Conservation (phyloP, 2,888 invertebrate species). For the Dastarcus helophoroides region DNA sequence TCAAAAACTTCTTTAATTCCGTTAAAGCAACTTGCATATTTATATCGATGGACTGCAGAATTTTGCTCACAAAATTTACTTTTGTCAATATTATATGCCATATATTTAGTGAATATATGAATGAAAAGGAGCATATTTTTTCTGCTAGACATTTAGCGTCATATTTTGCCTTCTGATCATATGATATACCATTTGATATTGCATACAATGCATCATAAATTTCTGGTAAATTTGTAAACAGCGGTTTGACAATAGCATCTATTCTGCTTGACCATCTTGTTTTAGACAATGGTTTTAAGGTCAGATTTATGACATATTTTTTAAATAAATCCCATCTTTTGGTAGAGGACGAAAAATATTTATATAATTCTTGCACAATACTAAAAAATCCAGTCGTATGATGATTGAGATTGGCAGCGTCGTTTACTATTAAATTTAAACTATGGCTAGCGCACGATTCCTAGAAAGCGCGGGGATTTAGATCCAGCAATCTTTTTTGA, state of each 20-base stretch:
- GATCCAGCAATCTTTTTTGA: conserved; percentile 15
- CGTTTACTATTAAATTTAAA: conserved; percentile 21
- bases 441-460: conserved; percentile 20
- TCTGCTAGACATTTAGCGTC: no score
- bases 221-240: conserved; percentile 1
- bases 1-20: no score
- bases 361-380: conserved; percentile 19
- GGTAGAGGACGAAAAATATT: conserved; percentile 17
- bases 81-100: no score
- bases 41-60: no score
- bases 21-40: no score
- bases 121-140: no score
- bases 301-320: conserved; percentile 8
- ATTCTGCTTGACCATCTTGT: conserved; percentile 12
- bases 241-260: conserved; percentile 10
- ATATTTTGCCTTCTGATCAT: no score
- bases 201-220: neutral
- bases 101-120: no score
- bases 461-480: conserved; percentile 19
- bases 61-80: no score
- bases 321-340: conserved; percentile 9
- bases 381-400: conserved; percentile 16
- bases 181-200: no score
- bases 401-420: conserved; percentile 15
- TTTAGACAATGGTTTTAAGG: conserved; percentile 10